phyloP scores from a whole-genome alignment of 2,113 vertebrate genomes.

The Blennius ocellaris region DNA sequence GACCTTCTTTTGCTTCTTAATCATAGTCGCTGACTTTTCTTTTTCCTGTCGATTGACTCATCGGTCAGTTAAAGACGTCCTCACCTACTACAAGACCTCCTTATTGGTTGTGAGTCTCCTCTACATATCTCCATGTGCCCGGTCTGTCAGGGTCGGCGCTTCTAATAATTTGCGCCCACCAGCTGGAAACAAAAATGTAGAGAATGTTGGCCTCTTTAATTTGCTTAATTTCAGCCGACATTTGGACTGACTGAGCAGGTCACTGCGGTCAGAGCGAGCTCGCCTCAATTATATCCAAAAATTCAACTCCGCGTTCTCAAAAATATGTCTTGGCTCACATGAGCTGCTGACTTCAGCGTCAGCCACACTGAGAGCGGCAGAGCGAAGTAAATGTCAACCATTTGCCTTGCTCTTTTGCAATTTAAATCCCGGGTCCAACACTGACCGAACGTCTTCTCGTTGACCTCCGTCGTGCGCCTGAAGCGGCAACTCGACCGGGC shows the following conservation, averaged over 20 bases:
- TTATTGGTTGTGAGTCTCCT: conserved; percentile 2
- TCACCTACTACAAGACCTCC: neutral
- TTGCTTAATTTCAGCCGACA: conserved; percentile 27
- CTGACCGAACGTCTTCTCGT: conserved; percentile 66
- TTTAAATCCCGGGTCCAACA: conserved; percentile 71
- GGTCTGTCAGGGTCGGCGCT: neutral
- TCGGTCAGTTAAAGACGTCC: no score
- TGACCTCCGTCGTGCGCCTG: conserved; percentile 54
- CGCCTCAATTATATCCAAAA: neutral
- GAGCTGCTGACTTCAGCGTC: conserved; percentile 20
- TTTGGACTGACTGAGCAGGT: conserved; percentile 21
- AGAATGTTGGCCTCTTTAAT: conserved; percentile 20
- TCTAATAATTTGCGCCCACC: conserved; percentile 16
- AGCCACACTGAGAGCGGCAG: conserved; percentile 34
- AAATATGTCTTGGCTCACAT: conserved; percentile 1
- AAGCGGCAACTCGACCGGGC: conserved; percentile 25
- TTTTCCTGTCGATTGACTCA: no score
- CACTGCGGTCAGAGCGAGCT: neutral
- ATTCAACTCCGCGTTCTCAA: conserved; percentile 1
- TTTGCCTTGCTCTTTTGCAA: conserved; percentile 71
- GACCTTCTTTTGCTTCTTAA: no score
- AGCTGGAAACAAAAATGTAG: conserved; percentile 24
- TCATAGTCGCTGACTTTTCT: no score
- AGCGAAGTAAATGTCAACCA: conserved; percentile 24
- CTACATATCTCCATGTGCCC: neutral